Evolutionary conservation across 2,888 invertebrate genomes (phyloP).

Genomic region (Cryptus viduatorius): DNA sequence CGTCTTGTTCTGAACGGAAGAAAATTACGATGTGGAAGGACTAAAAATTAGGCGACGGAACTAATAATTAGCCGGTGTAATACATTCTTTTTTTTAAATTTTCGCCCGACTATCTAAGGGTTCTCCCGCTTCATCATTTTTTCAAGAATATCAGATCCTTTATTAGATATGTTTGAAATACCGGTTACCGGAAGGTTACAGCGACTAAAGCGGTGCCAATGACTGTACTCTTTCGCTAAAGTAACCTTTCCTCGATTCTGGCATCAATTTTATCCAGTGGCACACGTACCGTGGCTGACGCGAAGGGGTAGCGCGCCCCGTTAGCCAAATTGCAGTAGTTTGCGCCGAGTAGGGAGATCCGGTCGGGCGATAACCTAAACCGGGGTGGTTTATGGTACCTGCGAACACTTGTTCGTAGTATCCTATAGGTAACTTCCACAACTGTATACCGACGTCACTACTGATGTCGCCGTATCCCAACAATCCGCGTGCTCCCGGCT

Average conservation of each 20-base stretch:
- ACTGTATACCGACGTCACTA: constrained; percentile 44
- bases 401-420: constrained; percentile 74
- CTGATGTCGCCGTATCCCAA: constrained; percentile 40
- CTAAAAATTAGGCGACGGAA: too few species aligned
- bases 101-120: too few species aligned
- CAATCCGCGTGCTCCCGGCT: constrained; percentile 39
- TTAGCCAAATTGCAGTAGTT: constrained; percentile 81
- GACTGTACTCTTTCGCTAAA: background rate
- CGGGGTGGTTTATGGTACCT: constrained; percentile 81
- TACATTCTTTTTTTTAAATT: too few species aligned
- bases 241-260: constrained; percentile 56
- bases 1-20: background rate
- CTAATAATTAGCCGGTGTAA: too few species aligned
- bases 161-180: background rate
- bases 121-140: too few species aligned
- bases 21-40: too few species aligned
- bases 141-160: background rate
- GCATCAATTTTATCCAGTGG: constrained; percentile 56
- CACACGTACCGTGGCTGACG: constrained; percentile 38
- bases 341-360: constrained; percentile 79
- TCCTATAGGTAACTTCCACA: constrained; percentile 28
- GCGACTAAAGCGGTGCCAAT: background rate
- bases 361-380: constrained; percentile 81
- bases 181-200: background rate
- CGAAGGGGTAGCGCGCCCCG: constrained; percentile 65